Conservation (phyloP, 1,140 invertebrate species). For the Megalonaias nervosa region DNA sequence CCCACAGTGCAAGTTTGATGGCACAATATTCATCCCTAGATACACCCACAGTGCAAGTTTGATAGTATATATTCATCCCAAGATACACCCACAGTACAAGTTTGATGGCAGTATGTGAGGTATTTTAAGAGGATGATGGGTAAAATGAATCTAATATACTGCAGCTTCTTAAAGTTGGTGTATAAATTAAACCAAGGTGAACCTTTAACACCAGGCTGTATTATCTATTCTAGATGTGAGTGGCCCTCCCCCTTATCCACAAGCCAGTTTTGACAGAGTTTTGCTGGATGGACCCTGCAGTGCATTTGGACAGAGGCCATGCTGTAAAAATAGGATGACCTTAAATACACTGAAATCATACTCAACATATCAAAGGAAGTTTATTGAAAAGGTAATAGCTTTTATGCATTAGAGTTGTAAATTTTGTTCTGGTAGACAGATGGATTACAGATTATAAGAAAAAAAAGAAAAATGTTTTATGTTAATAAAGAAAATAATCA, state of each 20-base stretch:
- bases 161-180: too few species aligned
- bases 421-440: background rate
- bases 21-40: too few species aligned
- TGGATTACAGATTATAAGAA: background rate
- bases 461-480: background rate
- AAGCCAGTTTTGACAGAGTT: slow-evolving; percentile 83
- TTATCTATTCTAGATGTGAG: slow-evolving; percentile 38
- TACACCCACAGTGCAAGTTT: too few species aligned
- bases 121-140: too few species aligned
- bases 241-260: slow-evolving; percentile 78
- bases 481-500: background rate
- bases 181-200: too few species aligned
- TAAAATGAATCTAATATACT: too few species aligned
- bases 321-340: slow-evolving; percentile 78
- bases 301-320: slow-evolving; percentile 87
- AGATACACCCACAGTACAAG: too few species aligned
- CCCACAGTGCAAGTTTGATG: too few species aligned
- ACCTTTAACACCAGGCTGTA: too few species aligned
- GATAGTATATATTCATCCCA: too few species aligned
- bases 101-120: too few species aligned
- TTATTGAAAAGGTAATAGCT: slow-evolving; percentile 79
- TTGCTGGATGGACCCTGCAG: slow-evolving; percentile 92
- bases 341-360: slow-evolving; percentile 80
- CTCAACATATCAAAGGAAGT: slow-evolving; percentile 82
- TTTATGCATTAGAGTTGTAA: background rate